phyloP scores from a whole-genome alignment of 2,888 invertebrate genomes.

The Magallana nippona region DNA sequence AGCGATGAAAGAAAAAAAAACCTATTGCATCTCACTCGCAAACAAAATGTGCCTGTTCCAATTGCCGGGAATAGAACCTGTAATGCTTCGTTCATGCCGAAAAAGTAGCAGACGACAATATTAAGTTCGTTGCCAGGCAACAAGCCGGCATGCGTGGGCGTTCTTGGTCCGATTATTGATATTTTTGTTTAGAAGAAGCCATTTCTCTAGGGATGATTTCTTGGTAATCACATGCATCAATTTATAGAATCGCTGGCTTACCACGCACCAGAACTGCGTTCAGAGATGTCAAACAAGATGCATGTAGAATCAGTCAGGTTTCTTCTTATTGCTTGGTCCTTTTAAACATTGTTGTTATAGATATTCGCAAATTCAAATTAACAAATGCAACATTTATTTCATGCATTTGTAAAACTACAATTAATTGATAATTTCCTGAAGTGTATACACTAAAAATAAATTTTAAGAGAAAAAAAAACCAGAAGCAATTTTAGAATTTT shows the following conservation, averaged over 20 bases:
- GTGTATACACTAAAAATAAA: no score
- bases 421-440: no score
- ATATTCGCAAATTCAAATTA: no score
- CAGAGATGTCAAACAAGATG: no score
- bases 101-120: conserved; percentile 25
- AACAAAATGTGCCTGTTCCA: neutral
- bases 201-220: conserved; percentile 13
- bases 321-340: no score
- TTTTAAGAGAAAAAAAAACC: no score
- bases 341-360: no score
- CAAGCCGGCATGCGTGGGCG: conserved; percentile 24
- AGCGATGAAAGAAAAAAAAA: neutral
- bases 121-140: conserved; percentile 12
- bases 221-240: conserved; percentile 4
- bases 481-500: no score
- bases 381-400: no score
- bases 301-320: no score
- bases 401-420: no score
- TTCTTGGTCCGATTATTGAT: conserved; percentile 13
- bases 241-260: neutral
- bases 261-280: neutral
- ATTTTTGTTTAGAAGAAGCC: conserved; percentile 15
- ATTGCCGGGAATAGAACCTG: conserved; percentile 2
- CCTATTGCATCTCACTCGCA: neutral
- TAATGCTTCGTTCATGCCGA: conserved; percentile 7